phyloP scores from a whole-genome alignment of 2,888 invertebrate species.

The Aphodius sticticus region DNA sequence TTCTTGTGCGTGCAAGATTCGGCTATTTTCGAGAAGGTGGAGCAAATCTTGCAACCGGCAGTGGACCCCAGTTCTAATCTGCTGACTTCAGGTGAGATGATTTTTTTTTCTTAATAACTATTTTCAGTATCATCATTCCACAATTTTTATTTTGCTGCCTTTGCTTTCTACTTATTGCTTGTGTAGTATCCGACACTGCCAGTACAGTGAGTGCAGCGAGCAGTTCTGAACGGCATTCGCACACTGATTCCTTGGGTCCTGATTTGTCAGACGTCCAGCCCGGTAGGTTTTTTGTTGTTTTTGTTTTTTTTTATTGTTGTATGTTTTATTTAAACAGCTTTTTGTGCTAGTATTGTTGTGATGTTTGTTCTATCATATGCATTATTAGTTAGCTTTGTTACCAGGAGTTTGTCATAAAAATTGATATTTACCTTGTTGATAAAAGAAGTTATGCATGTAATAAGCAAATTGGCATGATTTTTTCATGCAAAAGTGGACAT shows the following conservation, averaged over 20 bases:
- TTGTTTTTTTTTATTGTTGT: conserved; percentile 26
- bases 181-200: conserved; percentile 60
- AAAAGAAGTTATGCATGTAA: too few species aligned
- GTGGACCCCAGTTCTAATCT: conserved; percentile 68
- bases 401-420: not conserved
- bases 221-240: conserved; percentile 48
- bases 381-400: not conserved
- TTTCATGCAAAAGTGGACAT: too few species aligned
- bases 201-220: conserved; percentile 61
- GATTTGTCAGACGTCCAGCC: conserved; percentile 57
- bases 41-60: conserved; percentile 67
- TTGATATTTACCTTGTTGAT: too few species aligned
- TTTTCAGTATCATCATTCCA: conserved; percentile 31
- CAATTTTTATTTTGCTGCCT: conserved; percentile 30
- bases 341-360: not conserved
- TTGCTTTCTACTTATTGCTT: conserved; percentile 46
- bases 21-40: conserved; percentile 76
- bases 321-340: conserved; percentile 25
- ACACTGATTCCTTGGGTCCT: conserved; percentile 44
- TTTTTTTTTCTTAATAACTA: conserved; percentile 37
- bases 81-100: conserved; percentile 70
- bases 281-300: conserved; percentile 56
- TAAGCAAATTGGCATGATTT: too few species aligned
- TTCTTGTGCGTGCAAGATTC: conserved; percentile 82
- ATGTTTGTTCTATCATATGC: not conserved